Evolutionary conservation across 2,888 invertebrate species (phyloP).

Genomic region (Cephus runcator): DNA sequence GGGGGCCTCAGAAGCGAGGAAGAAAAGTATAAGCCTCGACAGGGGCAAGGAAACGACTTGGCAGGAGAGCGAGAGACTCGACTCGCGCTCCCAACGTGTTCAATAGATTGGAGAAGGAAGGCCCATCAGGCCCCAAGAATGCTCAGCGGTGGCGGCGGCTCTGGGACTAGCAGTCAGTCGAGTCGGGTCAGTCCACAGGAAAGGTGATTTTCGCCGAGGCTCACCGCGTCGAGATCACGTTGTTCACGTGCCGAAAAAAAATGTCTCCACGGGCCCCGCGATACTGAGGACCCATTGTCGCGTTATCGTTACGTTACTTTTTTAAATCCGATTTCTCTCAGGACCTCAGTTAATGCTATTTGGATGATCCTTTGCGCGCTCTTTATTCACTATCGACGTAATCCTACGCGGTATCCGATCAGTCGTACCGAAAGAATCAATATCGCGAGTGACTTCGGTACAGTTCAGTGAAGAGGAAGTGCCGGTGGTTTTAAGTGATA

Average conservation of each 20-base stretch:
- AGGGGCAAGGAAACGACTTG: neutral
- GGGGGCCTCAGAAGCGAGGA: constrained; percentile 7
- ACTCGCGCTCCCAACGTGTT: constrained; percentile 37
- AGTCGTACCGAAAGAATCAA: neutral
- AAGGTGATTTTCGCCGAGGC: constrained; percentile 48
- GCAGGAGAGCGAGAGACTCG: constrained; percentile 19
- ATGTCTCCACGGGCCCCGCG: neutral
- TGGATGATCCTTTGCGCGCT: neutral
- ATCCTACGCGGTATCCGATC: too few species aligned
- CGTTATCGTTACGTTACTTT: neutral
- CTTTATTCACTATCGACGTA: neutral
- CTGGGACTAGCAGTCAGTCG: constrained; percentile 53
- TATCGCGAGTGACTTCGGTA: neutral
- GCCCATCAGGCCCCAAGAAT: constrained; percentile 45
- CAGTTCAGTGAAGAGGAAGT: neutral
- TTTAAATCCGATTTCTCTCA: neutral
- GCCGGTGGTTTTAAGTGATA: neutral
- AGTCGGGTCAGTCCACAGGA: constrained; percentile 62
- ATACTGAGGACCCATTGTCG: neutral
- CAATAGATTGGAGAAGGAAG: constrained; percentile 60
- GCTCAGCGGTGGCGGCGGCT: constrained; percentile 41
- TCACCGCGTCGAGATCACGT: constrained; percentile 41
- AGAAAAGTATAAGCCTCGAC: neutral
- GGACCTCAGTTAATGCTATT: neutral
- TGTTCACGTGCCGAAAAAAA: constrained; percentile 26